phyloP scores from a whole-genome alignment of 2,113 vertebrate species.

The Cygnus buccinator region DNA sequence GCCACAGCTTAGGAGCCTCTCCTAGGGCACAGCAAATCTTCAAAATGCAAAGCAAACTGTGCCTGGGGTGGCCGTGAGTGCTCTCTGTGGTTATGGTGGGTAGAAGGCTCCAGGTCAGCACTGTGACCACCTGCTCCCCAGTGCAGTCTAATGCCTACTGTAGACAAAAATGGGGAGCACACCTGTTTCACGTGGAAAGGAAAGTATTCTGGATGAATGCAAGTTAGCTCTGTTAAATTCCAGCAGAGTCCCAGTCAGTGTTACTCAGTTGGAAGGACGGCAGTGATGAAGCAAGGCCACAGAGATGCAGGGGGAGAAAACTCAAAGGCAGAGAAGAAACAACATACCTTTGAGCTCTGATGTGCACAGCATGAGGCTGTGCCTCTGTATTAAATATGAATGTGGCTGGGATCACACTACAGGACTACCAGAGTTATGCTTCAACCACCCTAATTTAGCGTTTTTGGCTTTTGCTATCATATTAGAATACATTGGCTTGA shows the following conservation, averaged over 20 bases:
- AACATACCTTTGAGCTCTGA: background rate
- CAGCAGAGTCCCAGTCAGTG: background rate
- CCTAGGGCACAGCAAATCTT: background rate
- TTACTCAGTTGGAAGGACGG: background rate
- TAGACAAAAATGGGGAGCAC: background rate
- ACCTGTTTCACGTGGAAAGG: background rate
- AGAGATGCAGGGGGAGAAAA: background rate
- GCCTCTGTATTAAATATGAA: background rate
- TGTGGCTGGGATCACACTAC: background rate
- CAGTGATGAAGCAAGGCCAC: background rate
- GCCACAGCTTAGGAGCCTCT: background rate
- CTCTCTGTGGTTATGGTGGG: background rate
- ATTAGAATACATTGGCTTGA: background rate
- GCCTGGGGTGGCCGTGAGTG: background rate
- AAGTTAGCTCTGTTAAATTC: background rate
- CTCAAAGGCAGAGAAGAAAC: background rate
- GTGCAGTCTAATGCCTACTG: background rate
- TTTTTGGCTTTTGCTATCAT: slow-evolving; percentile 1
- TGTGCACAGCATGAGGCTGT: background rate
- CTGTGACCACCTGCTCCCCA: background rate
- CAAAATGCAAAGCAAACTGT: slow-evolving; percentile 11
- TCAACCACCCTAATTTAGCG: background rate
- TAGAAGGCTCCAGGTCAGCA: background rate
- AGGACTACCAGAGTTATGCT: background rate
- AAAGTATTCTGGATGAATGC: background rate